Base-by-base conservation (phyloP, 2,888 invertebrate genomes). In the Tipula helvola region DNA sequence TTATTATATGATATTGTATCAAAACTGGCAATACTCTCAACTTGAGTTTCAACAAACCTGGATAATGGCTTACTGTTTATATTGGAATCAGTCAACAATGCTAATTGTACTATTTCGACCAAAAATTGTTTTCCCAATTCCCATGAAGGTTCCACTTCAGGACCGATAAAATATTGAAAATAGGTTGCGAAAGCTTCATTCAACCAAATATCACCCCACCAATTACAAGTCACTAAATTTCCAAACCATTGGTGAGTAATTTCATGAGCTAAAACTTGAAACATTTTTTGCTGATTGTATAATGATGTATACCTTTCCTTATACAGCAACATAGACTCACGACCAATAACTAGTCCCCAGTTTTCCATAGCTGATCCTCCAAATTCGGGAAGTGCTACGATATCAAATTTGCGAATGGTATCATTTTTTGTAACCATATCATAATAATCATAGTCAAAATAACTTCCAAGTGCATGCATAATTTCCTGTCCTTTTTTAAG, bases 311-410 rank as follows among this genome's bases (percentile, higher is more conserved):
- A 91, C 2, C 92, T 90, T 83, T 93, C 92, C 86, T 96, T 95
- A 88, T 93, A 95, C 2, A 96, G 90, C 87, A 96, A 91, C 0
- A 93, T 93, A 0, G 94, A 93, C 39, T 87, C 36, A 5, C 57
- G 90, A 87, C 91, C 91, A 2, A 96, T 96, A 42, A 97, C 95
- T 84, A 98, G 91, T 5, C 98, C 98, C 97, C 98, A 98, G 90
- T 98, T 98, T 90, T 98, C 97, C 97, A 97, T 98, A 71, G 97
- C 97, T 28, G 96, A 96, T 88, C 95, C 95, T 41, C 94, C 93
- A 89, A 97, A 97, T 89, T 97, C 96, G 0, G 97, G 96, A 10
- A 98, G 94, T 0, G 96, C 96, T 1, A 95, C 95, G 95, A 97
- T 96, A 90, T 98, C 97, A 89, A 96, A 93, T 91, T 97, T 97